Evolutionary conservation across 2,113 vertebrate species (phyloP).

Genomic region (Actinemys pallida): DNA sequence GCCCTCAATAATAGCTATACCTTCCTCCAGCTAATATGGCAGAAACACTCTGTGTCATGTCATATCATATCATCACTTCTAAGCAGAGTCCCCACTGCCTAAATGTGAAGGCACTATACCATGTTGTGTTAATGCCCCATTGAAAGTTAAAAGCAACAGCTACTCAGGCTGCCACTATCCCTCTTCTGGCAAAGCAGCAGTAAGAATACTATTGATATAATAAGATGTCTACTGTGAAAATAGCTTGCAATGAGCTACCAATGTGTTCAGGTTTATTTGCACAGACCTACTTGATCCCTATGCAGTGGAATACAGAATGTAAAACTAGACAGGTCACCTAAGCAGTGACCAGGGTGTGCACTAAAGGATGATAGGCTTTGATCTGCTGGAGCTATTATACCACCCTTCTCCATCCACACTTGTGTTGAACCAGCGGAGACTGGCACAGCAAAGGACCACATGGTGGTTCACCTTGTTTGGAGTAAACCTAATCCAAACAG

Average conservation of each 20-base stretch:
- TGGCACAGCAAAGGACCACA: background rate
- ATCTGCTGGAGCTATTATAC: background rate
- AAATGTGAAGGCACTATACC: background rate
- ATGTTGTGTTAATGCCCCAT: background rate
- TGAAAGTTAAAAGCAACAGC: background rate
- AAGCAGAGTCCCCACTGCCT: background rate
- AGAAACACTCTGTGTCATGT: background rate
- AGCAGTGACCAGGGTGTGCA: background rate
- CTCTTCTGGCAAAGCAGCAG: background rate
- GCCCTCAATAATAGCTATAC: background rate
- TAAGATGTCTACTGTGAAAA: background rate
- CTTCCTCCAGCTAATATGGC: background rate
- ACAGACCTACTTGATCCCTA: background rate
- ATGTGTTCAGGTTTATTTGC: background rate
- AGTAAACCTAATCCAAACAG: conserved; percentile 35
- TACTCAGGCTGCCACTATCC: background rate
- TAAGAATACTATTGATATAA: background rate
- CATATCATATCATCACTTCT: background rate
- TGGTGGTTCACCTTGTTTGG: background rate
- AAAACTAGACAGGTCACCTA: background rate
- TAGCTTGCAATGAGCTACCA: too few species aligned
- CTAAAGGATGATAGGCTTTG: background rate
- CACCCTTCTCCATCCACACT: background rate
- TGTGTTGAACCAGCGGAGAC: background rate
- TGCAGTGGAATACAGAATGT: background rate